Conservation (phyloP, 1,140 invertebrate species). For the Listronotus oregonensis region DNA sequence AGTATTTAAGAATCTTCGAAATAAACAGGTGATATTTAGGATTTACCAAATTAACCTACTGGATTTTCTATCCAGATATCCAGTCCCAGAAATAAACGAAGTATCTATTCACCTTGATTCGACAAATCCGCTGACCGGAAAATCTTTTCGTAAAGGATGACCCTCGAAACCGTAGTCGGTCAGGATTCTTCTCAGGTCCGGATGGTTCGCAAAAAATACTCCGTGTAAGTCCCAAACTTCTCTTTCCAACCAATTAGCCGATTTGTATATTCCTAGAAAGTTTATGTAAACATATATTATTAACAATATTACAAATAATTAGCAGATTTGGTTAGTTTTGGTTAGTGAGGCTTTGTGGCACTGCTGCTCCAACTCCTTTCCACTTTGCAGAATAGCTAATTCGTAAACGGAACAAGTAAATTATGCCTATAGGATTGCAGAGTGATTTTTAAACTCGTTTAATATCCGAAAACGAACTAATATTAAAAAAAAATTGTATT, state of each 20-base stretch:
- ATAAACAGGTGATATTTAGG: no score
- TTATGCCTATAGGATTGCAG: no score
- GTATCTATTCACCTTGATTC: constrained; percentile 41
- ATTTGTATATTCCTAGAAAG: constrained; percentile 51
- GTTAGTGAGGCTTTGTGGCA: background rate
- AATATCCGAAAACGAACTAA: no score
- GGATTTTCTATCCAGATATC: background rate
- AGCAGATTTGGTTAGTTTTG: no score
- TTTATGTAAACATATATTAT: no score
- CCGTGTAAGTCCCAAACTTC: constrained; percentile 60
- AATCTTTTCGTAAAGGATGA: constrained; percentile 57
- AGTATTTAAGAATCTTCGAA: no score
- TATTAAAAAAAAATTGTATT: no score
- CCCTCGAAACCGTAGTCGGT: constrained; percentile 59
- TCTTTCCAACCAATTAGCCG: constrained; percentile 56
- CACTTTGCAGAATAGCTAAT: no score
- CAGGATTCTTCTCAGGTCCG: constrained; percentile 58
- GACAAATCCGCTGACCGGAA: constrained; percentile 56
- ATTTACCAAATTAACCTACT: background rate
- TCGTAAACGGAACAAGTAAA: no score
- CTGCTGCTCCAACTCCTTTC: no score
- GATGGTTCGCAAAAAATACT: constrained; percentile 58
- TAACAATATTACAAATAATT: no score
- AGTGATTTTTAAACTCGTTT: no score
- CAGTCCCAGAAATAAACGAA: background rate